Evolutionary conservation across 2,888 invertebrate species (phyloP), one percentile per base, ranked within the genome.

Genomic region (Microplitis manilae): DNA sequence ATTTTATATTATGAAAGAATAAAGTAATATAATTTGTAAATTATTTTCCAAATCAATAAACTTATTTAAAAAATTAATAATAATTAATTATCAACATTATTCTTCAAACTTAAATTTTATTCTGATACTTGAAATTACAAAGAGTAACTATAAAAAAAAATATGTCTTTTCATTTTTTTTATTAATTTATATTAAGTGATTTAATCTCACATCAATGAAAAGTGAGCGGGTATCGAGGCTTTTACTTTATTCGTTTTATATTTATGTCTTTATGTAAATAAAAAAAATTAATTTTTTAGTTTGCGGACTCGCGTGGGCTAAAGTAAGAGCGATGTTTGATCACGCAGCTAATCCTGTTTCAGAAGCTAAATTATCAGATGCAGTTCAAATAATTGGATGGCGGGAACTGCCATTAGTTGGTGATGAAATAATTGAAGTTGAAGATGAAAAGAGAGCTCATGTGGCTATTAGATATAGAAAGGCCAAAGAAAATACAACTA

Each of bases 381-480:
- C 98, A 0, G 96, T 94, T 0, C 95, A 96, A 87, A 94, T 98
- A 71, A 92, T 95, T 70, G 99, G 99, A 4, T 99, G 99, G 99
- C 93, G 94, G 81, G 95, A 95, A 81, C 86, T 98, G 81, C 99
- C 99, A 0, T 88, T 94, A 0, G 96, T 98, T 9, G 99, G 99
- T 0, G 97, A 98, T 83, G 91, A 93, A 73, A 94, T 98, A 59
- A 90, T 97, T 6, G 95, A 98, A 91, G 97, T 97, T 2, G 92
- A 92, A 79, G 92, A 92, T 1, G 96, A 95, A 92, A 94, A 92
- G 91, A 92, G 93, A 78, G 95, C 95, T 0, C 90, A 92, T 82
- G 92, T 93, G 79, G 94, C 95, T 5, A 90, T 96, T 80, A 91
- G 91, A 65, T 94, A 92, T 88, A 93, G 97, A 1, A 91, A 93